These are phyloP conservation scores for Drosophila heteroneura DNA, from an alignment of 2,888 invertebrate species.

Conservation along the genomic window DNA sequence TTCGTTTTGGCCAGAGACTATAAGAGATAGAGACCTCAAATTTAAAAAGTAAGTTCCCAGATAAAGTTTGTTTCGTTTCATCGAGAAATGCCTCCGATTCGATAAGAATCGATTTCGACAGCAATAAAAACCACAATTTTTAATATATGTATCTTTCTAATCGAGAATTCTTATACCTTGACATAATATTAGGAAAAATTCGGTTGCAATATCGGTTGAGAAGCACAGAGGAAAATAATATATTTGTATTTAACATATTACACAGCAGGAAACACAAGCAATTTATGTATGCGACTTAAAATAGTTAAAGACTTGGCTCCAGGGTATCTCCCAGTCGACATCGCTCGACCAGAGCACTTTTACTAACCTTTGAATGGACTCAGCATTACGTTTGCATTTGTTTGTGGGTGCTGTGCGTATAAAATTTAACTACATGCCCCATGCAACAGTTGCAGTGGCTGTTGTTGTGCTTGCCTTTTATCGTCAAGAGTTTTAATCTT, in stretches of 20 bases:
- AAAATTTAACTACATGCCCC: conserved; percentile 63
- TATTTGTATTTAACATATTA: neutral
- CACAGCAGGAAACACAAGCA: neutral
- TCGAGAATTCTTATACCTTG: neutral
- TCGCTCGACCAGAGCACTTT: conserved; percentile 5
- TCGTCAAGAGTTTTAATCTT: conserved; percentile 73
- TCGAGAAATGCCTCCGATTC: neutral
- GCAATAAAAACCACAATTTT: neutral
- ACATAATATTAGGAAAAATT: neutral
- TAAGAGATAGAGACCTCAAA: neutral
- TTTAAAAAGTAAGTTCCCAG: neutral
- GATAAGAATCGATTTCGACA: neutral
- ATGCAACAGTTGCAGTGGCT: conserved; percentile 43
- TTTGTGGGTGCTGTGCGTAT: conserved; percentile 48
- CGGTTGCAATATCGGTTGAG: neutral
- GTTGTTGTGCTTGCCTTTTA: conserved; percentile 34
- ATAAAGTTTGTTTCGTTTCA: neutral
- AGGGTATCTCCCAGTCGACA: neutral
- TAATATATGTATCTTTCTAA: neutral
- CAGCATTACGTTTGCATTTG: conserved; percentile 8
- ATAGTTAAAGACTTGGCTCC: neutral
- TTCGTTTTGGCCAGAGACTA: neutral
- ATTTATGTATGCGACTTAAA: neutral
- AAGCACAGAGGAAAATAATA: neutral
- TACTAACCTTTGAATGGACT: conserved; percentile 2